These are phyloP conservation scores for Drosophila yakuba DNA, from an alignment of 1,140 invertebrate genomes.

Conservation along the genomic window DNA sequence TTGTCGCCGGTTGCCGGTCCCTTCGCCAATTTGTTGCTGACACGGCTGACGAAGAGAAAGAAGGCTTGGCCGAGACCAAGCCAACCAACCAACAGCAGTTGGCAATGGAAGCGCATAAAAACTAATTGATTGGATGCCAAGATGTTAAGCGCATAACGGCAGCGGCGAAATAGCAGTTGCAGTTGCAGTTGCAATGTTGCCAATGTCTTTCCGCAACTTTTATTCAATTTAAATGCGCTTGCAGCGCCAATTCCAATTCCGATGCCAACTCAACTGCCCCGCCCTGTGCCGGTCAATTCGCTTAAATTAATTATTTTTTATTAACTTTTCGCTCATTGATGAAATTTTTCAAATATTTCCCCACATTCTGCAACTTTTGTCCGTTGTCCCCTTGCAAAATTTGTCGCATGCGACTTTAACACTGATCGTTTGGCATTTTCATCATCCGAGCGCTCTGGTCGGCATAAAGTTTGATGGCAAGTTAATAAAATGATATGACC, in stretches of 20 bases:
- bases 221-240: slow-evolving; percentile 83
- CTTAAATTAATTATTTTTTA: slow-evolving; percentile 83
- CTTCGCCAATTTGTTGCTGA: slow-evolving; percentile 79
- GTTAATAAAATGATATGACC: slow-evolving; percentile 72
- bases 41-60: slow-evolving; percentile 58
- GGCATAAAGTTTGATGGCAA: slow-evolving; percentile 65
- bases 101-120: slow-evolving; percentile 78
- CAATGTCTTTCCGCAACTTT: slow-evolving; percentile 64
- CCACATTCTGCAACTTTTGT: slow-evolving; percentile 45
- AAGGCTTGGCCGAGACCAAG: slow-evolving; percentile 56
- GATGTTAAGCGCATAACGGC: slow-evolving; percentile 81
- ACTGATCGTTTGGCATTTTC: slow-evolving; percentile 44
- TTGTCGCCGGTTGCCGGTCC: slow-evolving; percentile 50
- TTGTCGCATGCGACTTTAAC: slow-evolving; percentile 77
- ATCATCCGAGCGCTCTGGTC: not conserved
- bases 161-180: slow-evolving; percentile 40
- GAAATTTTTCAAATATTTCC: slow-evolving; percentile 77
- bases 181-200: slow-evolving; percentile 44
- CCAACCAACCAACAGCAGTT: slow-evolving; percentile 31
- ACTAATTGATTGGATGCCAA: slow-evolving; percentile 82
- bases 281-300: slow-evolving; percentile 49
- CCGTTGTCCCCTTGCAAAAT: slow-evolving; percentile 47
- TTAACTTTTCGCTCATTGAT: slow-evolving; percentile 82
- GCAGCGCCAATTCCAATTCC: slow-evolving; percentile 64
- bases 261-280: slow-evolving; percentile 36